Base-by-base conservation (phyloP, 2,888 invertebrate species). In the Sminthurides aquaticus region DNA sequence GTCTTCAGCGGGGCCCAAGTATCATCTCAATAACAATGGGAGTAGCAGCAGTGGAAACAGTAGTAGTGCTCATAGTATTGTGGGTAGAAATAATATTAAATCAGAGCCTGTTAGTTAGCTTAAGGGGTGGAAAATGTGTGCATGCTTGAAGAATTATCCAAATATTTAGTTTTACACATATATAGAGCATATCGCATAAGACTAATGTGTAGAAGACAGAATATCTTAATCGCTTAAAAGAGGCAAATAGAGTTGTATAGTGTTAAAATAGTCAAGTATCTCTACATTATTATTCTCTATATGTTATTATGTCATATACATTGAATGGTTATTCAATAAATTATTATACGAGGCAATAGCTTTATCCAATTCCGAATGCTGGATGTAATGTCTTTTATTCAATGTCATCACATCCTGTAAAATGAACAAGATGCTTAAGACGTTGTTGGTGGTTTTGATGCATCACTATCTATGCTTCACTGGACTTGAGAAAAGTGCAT, bases 41-140 rank as follows among this genome's bases (percentile, higher is more conserved):
- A 57, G 56, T 57, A 49, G 27, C 43, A 55, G 55, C 20, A 56
- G 57, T 62, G 28, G 54, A n/a, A 49, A 25, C 43, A 55, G 55
- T 22, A 56, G 57, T 62, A 48, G 54, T 24, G 28, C 18, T 27
- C 49, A 61, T 25, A 49, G 55, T 27, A 49, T 57, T 2, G 49
- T 20, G 27, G 49, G 29, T 24, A 49, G 57, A 20, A 29, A 57
- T 57, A 57, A 49, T 49, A 63, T 63, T n/a, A 63, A 63, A 63
- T 63, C 63, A 20, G 63, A 63, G 52, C 63, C 63, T 57, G 63
- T 63, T 25, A 63, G 63, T 49, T 63, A 63, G 57, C n/a, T 20
- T 15, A 22, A 20, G 5, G 5, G 20, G 5, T 8, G 5, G 8
- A 20, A 5, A 8, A 20, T 18, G 5, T 15, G 8, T 52, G 18